Base-by-base conservation (phyloP, 2,113 vertebrate species). In the Poeciliopsis occidentalis region DNA sequence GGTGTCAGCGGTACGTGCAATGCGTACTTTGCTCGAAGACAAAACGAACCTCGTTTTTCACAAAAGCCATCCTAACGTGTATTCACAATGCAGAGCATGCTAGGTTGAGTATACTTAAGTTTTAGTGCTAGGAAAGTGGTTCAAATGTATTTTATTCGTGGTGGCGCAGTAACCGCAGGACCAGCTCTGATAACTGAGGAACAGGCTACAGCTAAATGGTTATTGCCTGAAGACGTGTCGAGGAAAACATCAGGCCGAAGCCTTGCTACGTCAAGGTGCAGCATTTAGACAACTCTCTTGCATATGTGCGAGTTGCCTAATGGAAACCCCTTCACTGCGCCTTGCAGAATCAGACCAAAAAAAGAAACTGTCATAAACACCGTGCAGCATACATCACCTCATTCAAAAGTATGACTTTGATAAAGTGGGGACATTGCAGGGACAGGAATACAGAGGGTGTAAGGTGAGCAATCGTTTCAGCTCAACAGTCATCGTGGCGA, bases 211-310 rank as follows among this genome's bases (percentile, higher is more conserved):
- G 73, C 61, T 60, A 22, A 57, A 61, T 81, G 30, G 61, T 91
- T 92, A 93, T 92, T 92, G 91, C 87, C 87, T 75, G 82, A 80
- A 86, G 31, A 77, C 73, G 19, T 73, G 72, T 61, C 76, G 80
- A 22, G 73, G 57, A 73, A 77, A 74, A 83, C 71, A 79, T 81
- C 92, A 90, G 85, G 87, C 85, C 84, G 87, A 79, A 66, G 78
- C 78, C 80, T 90, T 92, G 93, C 92, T 93, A 92, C 92, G 78
- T 78, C 39, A 75, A 79, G 80, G 85, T 76, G 80, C 76, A 86
- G 71, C 72, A 79, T 60, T 51, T 32, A 83, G 68, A 71, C 54
- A 80, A 47, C 57, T 68, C 22, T 29, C 72, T 73, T 70, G 66
- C 79, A 86, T 85, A 57, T 22, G 51, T 22, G 51, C n/a, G 8